Percentiles rank a stretch among this genome's conserved stretches.
phyloP scores from a whole-genome alignment of 2,888 invertebrate species.

The Lasius platythorax region DNA sequence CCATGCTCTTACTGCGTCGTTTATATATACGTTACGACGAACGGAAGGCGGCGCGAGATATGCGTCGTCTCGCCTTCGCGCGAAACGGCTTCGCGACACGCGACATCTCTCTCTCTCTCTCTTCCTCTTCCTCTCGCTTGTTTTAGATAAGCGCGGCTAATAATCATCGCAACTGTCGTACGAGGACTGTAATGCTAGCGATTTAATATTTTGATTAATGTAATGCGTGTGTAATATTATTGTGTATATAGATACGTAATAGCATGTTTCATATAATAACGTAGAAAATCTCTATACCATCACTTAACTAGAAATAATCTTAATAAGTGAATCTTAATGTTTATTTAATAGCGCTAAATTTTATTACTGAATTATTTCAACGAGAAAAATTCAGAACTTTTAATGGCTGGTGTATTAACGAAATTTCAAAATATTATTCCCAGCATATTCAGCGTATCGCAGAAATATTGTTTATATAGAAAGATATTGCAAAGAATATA shows the following conservation, averaged over 20 bases:
- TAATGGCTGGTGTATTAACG: background rate
- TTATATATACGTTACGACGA: conserved; percentile 23
- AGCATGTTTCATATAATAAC: no score
- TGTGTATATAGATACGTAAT: background rate
- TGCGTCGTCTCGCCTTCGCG: conserved; percentile 1
- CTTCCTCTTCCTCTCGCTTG: background rate
- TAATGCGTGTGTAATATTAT: background rate
- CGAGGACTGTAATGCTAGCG: background rate
- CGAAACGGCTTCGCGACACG: conserved; percentile 3
- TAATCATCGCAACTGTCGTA: conserved; percentile 7
- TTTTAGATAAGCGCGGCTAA: conserved; percentile 32
- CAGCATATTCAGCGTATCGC: no score
- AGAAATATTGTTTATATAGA: background rate
- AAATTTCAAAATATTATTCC: background rate
- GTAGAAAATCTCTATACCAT: background rate
- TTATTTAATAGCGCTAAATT: background rate
- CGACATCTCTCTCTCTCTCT: background rate
- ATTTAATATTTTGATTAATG: conserved; percentile 16
- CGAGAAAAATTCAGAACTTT: background rate
- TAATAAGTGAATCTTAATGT: background rate
- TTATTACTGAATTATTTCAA: background rate
- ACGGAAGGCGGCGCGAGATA: conserved; percentile 25
- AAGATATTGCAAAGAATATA: background rate
- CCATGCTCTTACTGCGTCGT: conserved; percentile 21
- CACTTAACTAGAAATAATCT: background rate